Evolutionary conservation across 2,797 vertebrate genomes (phyloP).

Genomic region (Sphenodon punctatus): DNA sequence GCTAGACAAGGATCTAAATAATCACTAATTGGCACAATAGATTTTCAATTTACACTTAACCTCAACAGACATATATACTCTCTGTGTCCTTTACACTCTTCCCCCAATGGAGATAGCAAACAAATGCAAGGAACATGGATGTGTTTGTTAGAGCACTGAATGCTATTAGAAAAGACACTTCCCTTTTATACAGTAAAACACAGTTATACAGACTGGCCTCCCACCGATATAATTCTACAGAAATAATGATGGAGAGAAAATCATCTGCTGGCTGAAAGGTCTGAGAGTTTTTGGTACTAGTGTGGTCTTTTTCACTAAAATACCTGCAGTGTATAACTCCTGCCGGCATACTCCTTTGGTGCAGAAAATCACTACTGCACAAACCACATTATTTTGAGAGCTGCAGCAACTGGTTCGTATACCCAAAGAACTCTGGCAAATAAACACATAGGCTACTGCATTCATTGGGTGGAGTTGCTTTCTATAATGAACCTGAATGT

Average conservation of each 20-base stretch:
- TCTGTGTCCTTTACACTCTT: background rate
- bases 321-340: constrained; percentile 60
- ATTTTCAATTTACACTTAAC: background rate
- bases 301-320: constrained; percentile 31
- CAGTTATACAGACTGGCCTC: background rate
- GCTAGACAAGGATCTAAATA: background rate
- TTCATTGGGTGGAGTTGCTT: constrained; percentile 30
- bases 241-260: constrained; percentile 37
- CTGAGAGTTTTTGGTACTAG: background rate
- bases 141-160: background rate
- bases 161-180: background rate
- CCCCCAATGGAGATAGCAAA: background rate
- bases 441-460: constrained; percentile 31
- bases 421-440: constrained; percentile 21
- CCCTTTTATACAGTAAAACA: background rate
- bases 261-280: background rate
- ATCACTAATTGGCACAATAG: background rate
- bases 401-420: constrained; percentile 35
- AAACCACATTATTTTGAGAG: constrained; percentile 44
- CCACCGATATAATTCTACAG: constrained; percentile 19
- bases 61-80: fast-evolving
- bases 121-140: background rate
- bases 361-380: constrained; percentile 49
- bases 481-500: background rate
- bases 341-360: constrained; percentile 22